phyloP scores from a whole-genome alignment of 2,888 invertebrate species.

The Acanthoscelides obtectus region DNA sequence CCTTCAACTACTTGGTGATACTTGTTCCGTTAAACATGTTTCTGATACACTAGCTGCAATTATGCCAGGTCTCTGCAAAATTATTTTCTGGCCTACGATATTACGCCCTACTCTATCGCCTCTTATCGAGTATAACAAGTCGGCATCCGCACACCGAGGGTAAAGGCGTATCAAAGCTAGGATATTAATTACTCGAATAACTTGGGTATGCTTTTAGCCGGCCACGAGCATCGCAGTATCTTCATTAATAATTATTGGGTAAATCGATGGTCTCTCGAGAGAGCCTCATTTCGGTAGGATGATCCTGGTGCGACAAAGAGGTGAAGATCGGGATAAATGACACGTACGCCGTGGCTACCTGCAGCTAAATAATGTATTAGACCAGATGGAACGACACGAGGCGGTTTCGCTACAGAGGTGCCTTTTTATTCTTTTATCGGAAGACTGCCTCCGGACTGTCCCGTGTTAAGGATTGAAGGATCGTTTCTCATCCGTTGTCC shows the following conservation, averaged over 20 bases:
- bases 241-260: neutral
- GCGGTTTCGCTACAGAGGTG: neutral
- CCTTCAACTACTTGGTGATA: too few relatives aligned
- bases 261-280: neutral
- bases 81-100: too few relatives aligned
- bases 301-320: neutral
- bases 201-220: neutral
- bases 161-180: neutral
- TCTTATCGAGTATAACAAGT: too few relatives aligned
- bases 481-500: neutral
- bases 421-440: neutral
- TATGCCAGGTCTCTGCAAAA: too few relatives aligned
- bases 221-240: neutral
- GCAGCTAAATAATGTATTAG: neutral
- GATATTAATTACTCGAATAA: neutral
- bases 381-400: neutral
- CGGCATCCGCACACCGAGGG: neutral
- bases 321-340: neutral
- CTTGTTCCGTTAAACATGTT: too few relatives aligned
- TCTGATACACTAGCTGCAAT: too few relatives aligned
- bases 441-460: neutral
- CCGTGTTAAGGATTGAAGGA: neutral
- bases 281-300: neutral
- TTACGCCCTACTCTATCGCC: too few relatives aligned
- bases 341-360: neutral